Conservation (phyloP, 2,888 invertebrate genomes). For the Lithophane leautieri region DNA sequence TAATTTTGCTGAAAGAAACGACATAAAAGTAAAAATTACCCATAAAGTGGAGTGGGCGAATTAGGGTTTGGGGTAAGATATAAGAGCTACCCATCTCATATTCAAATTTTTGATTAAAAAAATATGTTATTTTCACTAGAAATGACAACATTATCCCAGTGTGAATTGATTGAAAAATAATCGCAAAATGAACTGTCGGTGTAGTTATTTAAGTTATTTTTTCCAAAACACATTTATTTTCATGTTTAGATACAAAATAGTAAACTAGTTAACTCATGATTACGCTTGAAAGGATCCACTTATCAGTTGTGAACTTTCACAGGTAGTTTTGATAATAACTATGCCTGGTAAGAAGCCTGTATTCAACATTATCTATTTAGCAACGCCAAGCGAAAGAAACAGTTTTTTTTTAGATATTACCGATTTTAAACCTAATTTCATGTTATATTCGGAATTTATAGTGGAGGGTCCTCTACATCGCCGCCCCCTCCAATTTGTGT, state of each 20-base stretch:
- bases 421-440: background rate
- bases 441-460: background rate
- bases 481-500: background rate
- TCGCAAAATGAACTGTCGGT: background rate
- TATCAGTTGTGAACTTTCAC: background rate
- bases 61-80: constrained; percentile 35
- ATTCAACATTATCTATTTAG: background rate
- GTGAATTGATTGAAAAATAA: background rate
- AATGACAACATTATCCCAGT: background rate
- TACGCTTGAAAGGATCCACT: background rate
- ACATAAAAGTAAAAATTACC: constrained; percentile 82
- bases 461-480: background rate
- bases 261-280: background rate
- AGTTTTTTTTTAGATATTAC: background rate
- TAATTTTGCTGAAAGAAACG: constrained; percentile 82
- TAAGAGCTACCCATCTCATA: background rate
- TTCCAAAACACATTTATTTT: background rate
- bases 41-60: constrained; percentile 78
- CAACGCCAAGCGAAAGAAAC: background rate
- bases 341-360: no score
- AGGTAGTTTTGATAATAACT: background rate
- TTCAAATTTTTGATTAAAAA: background rate
- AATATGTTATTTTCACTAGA: background rate
- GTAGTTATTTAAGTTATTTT: background rate
- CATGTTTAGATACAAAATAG: background rate